Evolutionary conservation across 2,797 vertebrate species (phyloP).

Genomic region (Trematomus bernacchii): DNA sequence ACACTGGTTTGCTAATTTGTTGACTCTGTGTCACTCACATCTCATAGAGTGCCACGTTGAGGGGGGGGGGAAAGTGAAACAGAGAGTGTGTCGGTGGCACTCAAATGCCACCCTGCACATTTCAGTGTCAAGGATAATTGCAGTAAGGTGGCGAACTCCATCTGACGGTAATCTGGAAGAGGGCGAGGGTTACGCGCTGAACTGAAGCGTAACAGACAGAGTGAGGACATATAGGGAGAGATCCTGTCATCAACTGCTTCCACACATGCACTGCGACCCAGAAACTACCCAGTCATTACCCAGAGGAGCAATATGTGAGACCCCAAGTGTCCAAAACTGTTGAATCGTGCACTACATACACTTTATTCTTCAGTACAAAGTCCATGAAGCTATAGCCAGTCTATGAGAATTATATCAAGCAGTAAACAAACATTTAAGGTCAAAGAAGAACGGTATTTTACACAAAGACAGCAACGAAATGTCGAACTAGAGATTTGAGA

Average conservation of each 20-base stretch:
- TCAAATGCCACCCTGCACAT: constrained; percentile 29
- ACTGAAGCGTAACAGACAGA: constrained; percentile 26
- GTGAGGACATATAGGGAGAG: not conserved
- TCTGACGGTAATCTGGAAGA: constrained; percentile 41
- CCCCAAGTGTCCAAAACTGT: too few species aligned
- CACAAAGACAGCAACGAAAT: too few species aligned
- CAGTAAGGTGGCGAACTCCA: constrained; percentile 35
- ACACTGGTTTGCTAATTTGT: constrained; percentile 37
- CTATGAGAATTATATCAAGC: too few species aligned
- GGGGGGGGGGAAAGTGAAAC: constrained; percentile 33
- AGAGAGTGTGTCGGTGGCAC: constrained; percentile 22
- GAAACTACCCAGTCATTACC: too few species aligned
- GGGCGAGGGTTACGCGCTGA: constrained; percentile 24
- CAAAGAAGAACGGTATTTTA: too few species aligned
- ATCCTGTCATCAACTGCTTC: constrained; percentile 9
- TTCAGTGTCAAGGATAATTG: constrained; percentile 44
- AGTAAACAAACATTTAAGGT: too few species aligned
- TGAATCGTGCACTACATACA: too few species aligned
- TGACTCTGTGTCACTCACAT: constrained; percentile 29
- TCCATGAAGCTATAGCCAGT: too few species aligned
- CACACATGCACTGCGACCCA: too few species aligned
- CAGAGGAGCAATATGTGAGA: too few species aligned
- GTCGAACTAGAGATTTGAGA: too few species aligned
- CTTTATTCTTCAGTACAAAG: too few species aligned
- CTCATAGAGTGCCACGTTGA: not conserved